Evolutionary conservation across 2,888 invertebrate genomes (phyloP).

Genomic region (Zele albiditarsus): DNA sequence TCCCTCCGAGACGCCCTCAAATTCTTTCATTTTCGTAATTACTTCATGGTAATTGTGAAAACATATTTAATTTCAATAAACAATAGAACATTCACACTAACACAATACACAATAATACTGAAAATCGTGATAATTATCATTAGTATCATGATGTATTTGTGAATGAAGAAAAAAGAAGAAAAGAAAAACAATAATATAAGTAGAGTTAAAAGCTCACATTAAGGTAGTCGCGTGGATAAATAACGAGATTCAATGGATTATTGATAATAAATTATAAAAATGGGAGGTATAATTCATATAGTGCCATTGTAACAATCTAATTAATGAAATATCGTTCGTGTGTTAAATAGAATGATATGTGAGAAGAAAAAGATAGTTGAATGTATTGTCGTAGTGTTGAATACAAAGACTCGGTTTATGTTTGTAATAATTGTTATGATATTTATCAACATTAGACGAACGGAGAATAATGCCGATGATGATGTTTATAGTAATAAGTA

Average conservation of each 20-base stretch:
- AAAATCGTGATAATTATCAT: not conserved
- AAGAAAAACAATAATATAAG: not conserved
- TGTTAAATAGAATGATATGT: constrained; percentile 50
- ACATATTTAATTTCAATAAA: not conserved
- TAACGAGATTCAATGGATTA: constrained; percentile 37
- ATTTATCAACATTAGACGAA: constrained; percentile 45
- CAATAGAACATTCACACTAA: not conserved
- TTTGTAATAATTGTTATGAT: constrained; percentile 55
- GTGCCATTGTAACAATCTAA: constrained; percentile 70
- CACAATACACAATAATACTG: not conserved
- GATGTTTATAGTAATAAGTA: constrained; percentile 49
- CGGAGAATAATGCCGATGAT: constrained; percentile 38
- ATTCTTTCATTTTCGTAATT: not conserved
- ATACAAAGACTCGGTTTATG: constrained; percentile 63
- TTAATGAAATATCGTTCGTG: constrained; percentile 60
- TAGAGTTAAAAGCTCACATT: not conserved
- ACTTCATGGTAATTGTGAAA: not conserved
- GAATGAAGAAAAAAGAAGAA: not conserved
- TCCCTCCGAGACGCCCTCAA: not conserved
- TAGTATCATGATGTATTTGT: not conserved
- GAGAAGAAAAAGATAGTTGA: constrained; percentile 43
- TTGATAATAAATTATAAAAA: constrained; percentile 52
- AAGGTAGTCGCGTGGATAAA: constrained; percentile 42
- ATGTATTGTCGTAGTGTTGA: constrained; percentile 57
- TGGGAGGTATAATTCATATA: constrained; percentile 65